Evolutionary conservation across 2,113 vertebrate genomes (phyloP).

Genomic region (Cnemophilus loriae): DNA sequence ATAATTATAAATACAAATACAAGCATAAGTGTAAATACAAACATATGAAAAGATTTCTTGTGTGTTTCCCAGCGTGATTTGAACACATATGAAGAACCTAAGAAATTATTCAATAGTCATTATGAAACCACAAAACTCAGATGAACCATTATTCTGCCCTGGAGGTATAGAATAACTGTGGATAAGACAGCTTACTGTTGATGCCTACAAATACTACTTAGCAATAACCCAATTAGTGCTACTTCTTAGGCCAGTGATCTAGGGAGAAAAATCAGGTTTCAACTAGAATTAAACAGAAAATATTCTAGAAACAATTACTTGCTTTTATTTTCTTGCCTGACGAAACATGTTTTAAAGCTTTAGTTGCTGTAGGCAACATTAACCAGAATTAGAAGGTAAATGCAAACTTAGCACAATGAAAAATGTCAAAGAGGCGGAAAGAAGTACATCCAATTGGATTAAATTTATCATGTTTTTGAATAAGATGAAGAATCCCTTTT

Average conservation of each 20-base stretch:
- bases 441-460: not conserved
- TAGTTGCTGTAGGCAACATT: not conserved
- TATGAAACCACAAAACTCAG: not conserved
- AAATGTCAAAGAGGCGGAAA: not conserved
- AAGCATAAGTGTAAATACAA: not conserved
- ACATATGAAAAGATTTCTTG: not conserved
- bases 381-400: constrained; percentile 31
- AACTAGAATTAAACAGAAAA: constrained; percentile 12
- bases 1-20: not conserved
- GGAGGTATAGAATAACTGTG: not conserved
- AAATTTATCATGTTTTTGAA: not conserved
- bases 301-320: constrained; percentile 23
- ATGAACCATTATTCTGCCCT: not conserved
- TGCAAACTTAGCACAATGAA: not conserved
- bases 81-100: not conserved
- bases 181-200: not conserved
- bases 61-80: not conserved
- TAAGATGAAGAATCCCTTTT: not conserved
- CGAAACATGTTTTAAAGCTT: constrained; percentile 5
- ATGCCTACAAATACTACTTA: not conserved
- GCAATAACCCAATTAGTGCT: not conserved
- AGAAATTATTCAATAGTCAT: not conserved
- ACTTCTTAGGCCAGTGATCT: not conserved
- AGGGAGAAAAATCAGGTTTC: not conserved
- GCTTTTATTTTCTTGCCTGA: constrained; percentile 13